Evolutionary conservation across 1,140 invertebrate species (phyloP).

Genomic region (Latrodectus geometricus): DNA sequence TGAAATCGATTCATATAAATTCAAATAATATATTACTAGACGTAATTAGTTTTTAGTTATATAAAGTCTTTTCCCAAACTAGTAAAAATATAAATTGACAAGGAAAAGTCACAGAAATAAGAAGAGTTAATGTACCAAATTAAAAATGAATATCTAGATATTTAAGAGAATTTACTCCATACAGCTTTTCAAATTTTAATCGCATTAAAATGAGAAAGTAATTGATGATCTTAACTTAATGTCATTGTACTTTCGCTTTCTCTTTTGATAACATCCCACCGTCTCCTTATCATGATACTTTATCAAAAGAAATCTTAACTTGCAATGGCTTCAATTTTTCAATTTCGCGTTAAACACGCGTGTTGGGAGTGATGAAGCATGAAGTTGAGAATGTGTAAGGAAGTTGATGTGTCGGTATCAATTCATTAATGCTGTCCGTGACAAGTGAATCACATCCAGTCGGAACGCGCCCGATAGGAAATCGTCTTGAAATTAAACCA

Average conservation of each 20-base stretch:
- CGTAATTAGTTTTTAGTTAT: too few relatives aligned
- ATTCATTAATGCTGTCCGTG: not conserved
- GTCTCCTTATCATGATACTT: not conserved
- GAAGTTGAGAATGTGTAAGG: not conserved
- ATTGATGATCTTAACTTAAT: too few relatives aligned
- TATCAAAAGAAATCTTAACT: not conserved
- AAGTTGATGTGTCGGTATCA: constrained; percentile 10
- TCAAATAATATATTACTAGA: too few relatives aligned
- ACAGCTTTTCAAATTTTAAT: too few relatives aligned
- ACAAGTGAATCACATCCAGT: constrained; percentile 2
- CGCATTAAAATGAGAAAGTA: too few relatives aligned
- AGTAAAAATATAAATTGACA: too few relatives aligned
- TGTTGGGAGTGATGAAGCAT: not conserved
- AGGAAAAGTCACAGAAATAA: too few relatives aligned
- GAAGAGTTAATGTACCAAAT: too few relatives aligned
- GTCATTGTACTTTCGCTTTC: not conserved
- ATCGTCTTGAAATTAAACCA: not conserved
- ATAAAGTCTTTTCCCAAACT: too few relatives aligned
- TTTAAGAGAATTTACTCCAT: too few relatives aligned
- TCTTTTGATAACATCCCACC: not conserved
- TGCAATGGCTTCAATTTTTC: not conserved
- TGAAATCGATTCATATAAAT: too few relatives aligned
- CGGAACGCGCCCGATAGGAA: constrained; percentile 4
- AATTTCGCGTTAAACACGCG: not conserved
- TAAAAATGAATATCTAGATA: too few relatives aligned